A percentile compares a stretch with the other conserved stretches of the same genome.
These are phyloP conservation scores for Solenopsis invicta DNA, from an alignment of 1,140 invertebrate genomes.

Conservation along the genomic window DNA sequence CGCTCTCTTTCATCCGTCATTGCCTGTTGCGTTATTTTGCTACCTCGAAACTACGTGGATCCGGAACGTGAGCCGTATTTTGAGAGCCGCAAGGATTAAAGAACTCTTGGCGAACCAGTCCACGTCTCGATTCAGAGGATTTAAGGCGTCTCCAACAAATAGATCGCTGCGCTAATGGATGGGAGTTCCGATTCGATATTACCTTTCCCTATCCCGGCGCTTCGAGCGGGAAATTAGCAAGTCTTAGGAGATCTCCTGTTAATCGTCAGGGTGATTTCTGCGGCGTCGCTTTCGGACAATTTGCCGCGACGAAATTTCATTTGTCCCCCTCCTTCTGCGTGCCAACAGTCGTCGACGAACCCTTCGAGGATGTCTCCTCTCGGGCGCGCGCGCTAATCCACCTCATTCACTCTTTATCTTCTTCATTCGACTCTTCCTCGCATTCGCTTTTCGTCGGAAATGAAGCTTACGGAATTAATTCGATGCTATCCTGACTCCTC, in stretches of 20 bases:
- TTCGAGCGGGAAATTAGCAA: slow-evolving; percentile 81
- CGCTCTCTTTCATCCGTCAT: slow-evolving; percentile 71
- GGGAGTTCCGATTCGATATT: slow-evolving; percentile 66
- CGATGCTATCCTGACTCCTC: slow-evolving; percentile 65
- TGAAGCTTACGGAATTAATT: slow-evolving; percentile 70
- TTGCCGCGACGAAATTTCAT: slow-evolving; percentile 81
- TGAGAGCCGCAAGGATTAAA: slow-evolving; percentile 53
- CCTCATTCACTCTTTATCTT: slow-evolving; percentile 69
- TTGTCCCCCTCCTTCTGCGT: slow-evolving; percentile 71
- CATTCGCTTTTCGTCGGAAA: slow-evolving; percentile 54
- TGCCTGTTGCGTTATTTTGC: slow-evolving; percentile 77
- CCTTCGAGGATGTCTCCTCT: slow-evolving; percentile 56
- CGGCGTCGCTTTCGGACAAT: slow-evolving; percentile 81
- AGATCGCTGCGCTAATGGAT: slow-evolving; percentile 70
- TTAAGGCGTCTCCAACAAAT: slow-evolving; percentile 68
- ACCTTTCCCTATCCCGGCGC: slow-evolving; percentile 25
- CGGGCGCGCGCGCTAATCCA: slow-evolving; percentile 74
- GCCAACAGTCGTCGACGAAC: slow-evolving; percentile 54
- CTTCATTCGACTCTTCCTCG: slow-evolving; percentile 13
- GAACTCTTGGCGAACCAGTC: slow-evolving; percentile 44
- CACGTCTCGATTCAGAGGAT: slow-evolving; percentile 69
- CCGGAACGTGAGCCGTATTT: slow-evolving; percentile 66
- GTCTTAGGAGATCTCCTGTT: slow-evolving; percentile 80
- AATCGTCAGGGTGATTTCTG: slow-evolving; percentile 80
- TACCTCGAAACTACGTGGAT: slow-evolving; percentile 41